Conservation (phyloP, 2,113 vertebrate species). For the Salvelinus fontinalis region DNA sequence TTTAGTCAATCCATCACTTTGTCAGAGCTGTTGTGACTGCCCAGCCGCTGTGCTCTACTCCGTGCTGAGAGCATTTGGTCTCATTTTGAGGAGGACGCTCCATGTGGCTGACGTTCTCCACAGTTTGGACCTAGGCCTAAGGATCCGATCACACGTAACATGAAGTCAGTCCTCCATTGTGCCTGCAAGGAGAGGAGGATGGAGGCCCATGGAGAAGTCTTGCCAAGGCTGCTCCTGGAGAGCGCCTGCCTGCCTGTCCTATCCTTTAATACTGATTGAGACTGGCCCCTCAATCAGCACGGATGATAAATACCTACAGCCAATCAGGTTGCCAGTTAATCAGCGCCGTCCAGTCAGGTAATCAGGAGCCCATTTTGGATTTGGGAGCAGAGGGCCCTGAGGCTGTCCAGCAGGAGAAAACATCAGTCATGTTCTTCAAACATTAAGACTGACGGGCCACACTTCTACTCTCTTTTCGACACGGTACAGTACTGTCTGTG, state of each 20-base stretch:
- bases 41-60: constrained; percentile 1
- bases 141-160: constrained; percentile 36
- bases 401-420: constrained; percentile 45
- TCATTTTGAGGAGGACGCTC: constrained; percentile 26
- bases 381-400: constrained; percentile 55
- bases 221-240: constrained; percentile 33
- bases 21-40: constrained; percentile 35
- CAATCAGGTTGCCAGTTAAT: constrained; percentile 69
- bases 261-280: constrained; percentile 60
- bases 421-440: constrained; percentile 37
- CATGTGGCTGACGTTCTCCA: constrained; percentile 33
- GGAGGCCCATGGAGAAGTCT: constrained; percentile 18
- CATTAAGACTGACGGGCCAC: constrained; percentile 28
- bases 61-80: constrained; percentile 8
- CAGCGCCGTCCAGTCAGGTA: constrained; percentile 67
- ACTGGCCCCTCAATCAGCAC: constrained; percentile 51
- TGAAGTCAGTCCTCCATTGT: constrained; percentile 40
- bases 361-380: constrained; percentile 64
- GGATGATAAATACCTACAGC: constrained; percentile 66
- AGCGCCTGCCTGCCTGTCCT: constrained; percentile 18
- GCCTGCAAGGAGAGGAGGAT: constrained; percentile 7
- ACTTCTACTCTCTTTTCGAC: constrained; percentile 36
- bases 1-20: constrained; percentile 34
- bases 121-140: constrained; percentile 30
- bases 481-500: constrained; percentile 46